A percentile compares a stretch with the other conserved stretches of the same genome.
phyloP scores from a whole-genome alignment of 2,113 vertebrate genomes.

The Spea bombifrons region DNA sequence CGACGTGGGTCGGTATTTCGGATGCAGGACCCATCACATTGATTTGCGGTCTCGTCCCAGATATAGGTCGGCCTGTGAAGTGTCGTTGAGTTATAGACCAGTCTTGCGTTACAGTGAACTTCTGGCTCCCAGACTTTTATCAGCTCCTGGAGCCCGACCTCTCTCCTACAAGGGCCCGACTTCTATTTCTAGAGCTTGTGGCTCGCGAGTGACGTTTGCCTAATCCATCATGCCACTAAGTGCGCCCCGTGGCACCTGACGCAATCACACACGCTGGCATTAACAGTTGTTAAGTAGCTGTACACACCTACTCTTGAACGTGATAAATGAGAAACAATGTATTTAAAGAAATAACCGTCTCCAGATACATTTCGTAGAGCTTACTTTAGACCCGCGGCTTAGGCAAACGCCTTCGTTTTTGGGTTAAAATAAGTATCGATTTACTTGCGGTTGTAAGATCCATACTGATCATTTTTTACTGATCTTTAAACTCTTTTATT shows the following conservation, averaged over 20 bases:
- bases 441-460: no score
- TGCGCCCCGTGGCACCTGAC: neutral
- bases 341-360: no score
- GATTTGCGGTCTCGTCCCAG: neutral
- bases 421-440: no score
- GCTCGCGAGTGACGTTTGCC: neutral
- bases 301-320: no score
- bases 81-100: neutral
- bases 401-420: no score
- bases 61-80: neutral
- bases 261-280: neutral
- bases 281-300: neutral
- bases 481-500: no score
- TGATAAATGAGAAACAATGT: no score
- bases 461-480: no score
- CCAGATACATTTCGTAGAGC: no score
- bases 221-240: neutral
- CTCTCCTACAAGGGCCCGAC: neutral
- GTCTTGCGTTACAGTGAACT: neutral
- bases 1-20: neutral
- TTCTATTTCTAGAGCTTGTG: neutral
- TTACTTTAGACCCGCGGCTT: no score
- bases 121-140: neutral
- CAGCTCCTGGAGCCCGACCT: neutral
- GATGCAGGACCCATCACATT: neutral